Base-by-base conservation (phyloP, 2,888 invertebrate species). In the Julus scanicus region DNA sequence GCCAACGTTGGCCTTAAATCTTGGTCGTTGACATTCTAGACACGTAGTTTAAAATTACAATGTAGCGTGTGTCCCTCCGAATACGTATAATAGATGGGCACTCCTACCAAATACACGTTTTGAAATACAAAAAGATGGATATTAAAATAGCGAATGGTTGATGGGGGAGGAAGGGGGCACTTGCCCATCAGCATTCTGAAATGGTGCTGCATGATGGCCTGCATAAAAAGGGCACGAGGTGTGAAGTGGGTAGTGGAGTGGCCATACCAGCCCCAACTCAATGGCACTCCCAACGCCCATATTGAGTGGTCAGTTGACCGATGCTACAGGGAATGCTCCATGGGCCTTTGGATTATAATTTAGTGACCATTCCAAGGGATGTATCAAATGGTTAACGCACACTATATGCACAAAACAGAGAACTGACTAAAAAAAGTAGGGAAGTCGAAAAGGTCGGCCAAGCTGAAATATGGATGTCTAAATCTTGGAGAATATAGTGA, bases 51-150 rank as follows among this genome's bases (percentile, higher is more conserved):
- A 80, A 80, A 80, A 80, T 80, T 80, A 80, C 80, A 80, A 80
- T 80, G 80, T 80, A 80, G 80, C 80, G 80, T 37, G 80, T 80
- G 80, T 80, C 80, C 15, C 80, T 11, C 37, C 37, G 80, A 80
- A 80, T 80, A 80, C 80, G 80, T 80, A 80, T 80, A 80, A 80
- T 80, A 80, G 80, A 80, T 80, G 80, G 80, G 80, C 80, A 80
- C 80, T 80, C 80, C 80, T 80, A 80, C 80, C 80, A 37, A 80
- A 80, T 80, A 80, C 80, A 80, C 80, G 80, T 80, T 80, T 80
- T 80, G 80, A 80, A 80, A 80, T 80, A 80, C 80, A 80, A 80
- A 80, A 80, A 80, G 80, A 80, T 80, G 80, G 80, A 80, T 80
- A 80, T 80, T 80, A 80, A 80, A 80, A 80, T 80, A 37, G 80